Base-by-base conservation (phyloP, 2,113 vertebrate species). In the Apus apus region DNA sequence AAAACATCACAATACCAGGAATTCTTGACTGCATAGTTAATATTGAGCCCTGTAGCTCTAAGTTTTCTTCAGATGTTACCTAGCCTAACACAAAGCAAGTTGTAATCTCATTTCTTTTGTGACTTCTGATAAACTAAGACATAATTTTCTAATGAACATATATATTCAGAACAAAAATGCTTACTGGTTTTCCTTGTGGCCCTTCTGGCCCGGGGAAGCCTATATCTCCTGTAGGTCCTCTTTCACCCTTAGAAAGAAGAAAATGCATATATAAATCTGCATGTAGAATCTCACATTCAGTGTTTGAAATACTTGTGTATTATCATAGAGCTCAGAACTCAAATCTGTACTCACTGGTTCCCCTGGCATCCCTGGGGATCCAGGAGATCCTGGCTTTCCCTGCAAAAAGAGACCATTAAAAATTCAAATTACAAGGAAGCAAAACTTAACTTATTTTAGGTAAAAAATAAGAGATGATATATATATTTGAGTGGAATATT, bases 141-240 rank as follows among this genome's bases (percentile, higher is more conserved):
- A 58, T 34, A 1, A 5, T 93, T 89, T n/a, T 68, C n/a, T 38
- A 58, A 43, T 16, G 46, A 87, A 30, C 4, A 16, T 27, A 51
- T 4, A 56, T 7, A 62, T 19, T 50, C 17, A 61, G 12, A 25
- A 71, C 23, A 83, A 54, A 94, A 95, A 85, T 96, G 75, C 99
- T 99, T 98, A 99, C 99, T 88, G 98, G 94, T 95, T 97, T 98
- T 98, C 99, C 99, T 79, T 98, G 95, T 32, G 99, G 99, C 81
- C 99, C 99, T 98, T 99, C 99, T 32, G 99, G 98, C 82, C 99
- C 99, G 7, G 99, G 99, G 96, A 99, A 99, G 82, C 99, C 99
- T 89, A 98, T 98, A 74, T 99, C 99, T 97, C 99, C 99, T 72
- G 99, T 79, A 40, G 99, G 99, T 77, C 99, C 99, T 97, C 99